Base-by-base conservation (phyloP, 1,140 invertebrate genomes). In the Trissolcus basalis region DNA sequence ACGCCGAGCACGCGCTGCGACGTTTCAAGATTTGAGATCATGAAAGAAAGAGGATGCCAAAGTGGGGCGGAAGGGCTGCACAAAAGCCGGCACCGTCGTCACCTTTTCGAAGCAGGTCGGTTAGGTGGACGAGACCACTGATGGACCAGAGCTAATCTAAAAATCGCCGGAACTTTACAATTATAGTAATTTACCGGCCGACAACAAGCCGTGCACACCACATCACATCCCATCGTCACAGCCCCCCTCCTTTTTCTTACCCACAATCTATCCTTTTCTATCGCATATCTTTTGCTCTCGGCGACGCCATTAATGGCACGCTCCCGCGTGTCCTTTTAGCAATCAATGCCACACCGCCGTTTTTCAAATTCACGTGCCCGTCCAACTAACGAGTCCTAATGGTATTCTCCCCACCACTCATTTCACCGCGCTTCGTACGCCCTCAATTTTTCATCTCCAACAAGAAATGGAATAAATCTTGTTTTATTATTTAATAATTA, bases 81-180 rank as follows among this genome's bases (percentile, higher is more conserved):
- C 50, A 56, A 58, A 64, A 71, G 53, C 61, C 14, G 15, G 12
- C 71, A 14, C 49, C 61, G 36, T 64, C 50, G 49, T 44, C 61
- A 49, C 44, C 55, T 56, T 54, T 71, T 73, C 55, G 68, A 63
- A 49, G 65, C 60, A 35, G 69, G 63, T 63, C 72, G 75, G 72
- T 81, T 49, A 19, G 65, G 39, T 47, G 43, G 69, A 64, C 60
- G 54, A 82, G 80, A 79, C 79, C 79, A 78, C 82, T 85, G 84
- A 87, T 88, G 85, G 86, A 86, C 85, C 86, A 87, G 83, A 86
- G 85, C 85, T 87, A 87, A 87, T 86, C 84, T 86, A 86, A 85
- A 87, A 87, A 88, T 86, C 83, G 82, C 84, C 85, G 85, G 85
- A 87, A 88, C 84, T 88, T 85, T 80, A 88, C 84, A 87, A 88